phyloP scores from a whole-genome alignment of 2,797 vertebrate species.

The Eupleurogrammus muticus region DNA sequence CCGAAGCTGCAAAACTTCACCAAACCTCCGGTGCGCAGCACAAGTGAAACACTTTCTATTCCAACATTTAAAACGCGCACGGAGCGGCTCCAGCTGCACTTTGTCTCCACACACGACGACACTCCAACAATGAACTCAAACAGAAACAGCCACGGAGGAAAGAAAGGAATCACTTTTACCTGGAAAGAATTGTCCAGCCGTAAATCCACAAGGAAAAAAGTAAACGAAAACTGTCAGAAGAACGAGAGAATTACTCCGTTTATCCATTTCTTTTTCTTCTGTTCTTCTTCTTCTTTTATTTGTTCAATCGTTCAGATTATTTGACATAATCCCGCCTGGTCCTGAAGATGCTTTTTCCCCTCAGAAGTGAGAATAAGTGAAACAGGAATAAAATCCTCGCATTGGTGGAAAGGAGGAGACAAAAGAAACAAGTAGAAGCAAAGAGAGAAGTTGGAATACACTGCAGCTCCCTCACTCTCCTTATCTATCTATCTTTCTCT shows the following conservation, averaged over 20 bases:
- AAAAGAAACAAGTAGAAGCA: slow-evolving; percentile 21
- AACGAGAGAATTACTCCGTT: slow-evolving; percentile 55
- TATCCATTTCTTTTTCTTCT: slow-evolving; percentile 59
- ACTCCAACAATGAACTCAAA: not conserved
- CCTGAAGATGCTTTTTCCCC: slow-evolving; percentile 37
- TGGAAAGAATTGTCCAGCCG: slow-evolving; percentile 76
- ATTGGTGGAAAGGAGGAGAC: slow-evolving; percentile 44
- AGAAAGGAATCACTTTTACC: slow-evolving; percentile 46
- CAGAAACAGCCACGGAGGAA: not conserved
- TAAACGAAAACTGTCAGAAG: slow-evolving; percentile 50
- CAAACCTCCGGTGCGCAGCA: too few relatives aligned
- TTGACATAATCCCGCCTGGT: slow-evolving; percentile 66
- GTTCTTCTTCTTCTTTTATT: slow-evolving; percentile 20
- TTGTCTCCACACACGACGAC: not conserved
- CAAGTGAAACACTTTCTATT: too few relatives aligned
- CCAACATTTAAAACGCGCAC: too few relatives aligned
- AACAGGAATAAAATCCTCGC: slow-evolving; percentile 54
- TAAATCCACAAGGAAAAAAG: slow-evolving; percentile 63
- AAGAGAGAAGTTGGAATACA: slow-evolving; percentile 47
- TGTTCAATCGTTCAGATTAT: slow-evolving; percentile 30
- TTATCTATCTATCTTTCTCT: not conserved
- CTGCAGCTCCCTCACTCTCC: slow-evolving; percentile 1
- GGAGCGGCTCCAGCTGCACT: not conserved
- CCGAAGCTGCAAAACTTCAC: too few relatives aligned
- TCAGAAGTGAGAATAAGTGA: not conserved